A percentile compares a stretch with the other conserved stretches of the same genome.
phyloP scores from a whole-genome alignment of 2,113 vertebrate species.

The Mesoclemmys tuberculata region DNA sequence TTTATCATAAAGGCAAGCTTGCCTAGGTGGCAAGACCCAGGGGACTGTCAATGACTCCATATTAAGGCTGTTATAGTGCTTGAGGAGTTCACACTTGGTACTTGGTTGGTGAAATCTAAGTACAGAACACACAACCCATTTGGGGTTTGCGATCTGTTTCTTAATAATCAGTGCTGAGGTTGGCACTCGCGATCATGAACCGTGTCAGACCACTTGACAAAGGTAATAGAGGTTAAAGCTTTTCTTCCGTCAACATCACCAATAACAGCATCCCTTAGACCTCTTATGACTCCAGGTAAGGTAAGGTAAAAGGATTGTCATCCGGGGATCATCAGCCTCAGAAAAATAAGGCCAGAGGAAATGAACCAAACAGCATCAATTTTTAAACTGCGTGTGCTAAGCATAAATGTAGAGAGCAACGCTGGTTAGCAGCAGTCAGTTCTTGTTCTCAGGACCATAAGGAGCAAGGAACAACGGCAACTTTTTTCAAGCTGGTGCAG shows the following conservation, averaged over 20 bases:
- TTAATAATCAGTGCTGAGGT: too few species aligned
- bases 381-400: slow-evolving; percentile 10
- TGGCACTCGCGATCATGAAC: too few species aligned
- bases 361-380: not conserved
- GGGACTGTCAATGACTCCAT: too few species aligned
- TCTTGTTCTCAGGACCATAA: slow-evolving; percentile 62
- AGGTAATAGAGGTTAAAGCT: slow-evolving; percentile 19
- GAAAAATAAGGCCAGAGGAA: not conserved
- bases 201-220: too few species aligned
- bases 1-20: too few species aligned
- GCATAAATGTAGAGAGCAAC: slow-evolving; percentile 28
- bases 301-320: not conserved
- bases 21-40: too few species aligned
- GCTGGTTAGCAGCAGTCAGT: slow-evolving; percentile 32
- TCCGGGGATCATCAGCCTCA: not conserved
- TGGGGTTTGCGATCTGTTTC: too few species aligned
- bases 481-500: slow-evolving; percentile 69
- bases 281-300: not conserved
- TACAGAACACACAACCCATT: too few species aligned
- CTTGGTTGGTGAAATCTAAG: too few species aligned
- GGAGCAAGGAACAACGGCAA: slow-evolving; percentile 54
- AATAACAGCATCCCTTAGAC: not conserved
- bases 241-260: slow-evolving; percentile 16
- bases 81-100: too few species aligned
- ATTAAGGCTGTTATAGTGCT: too few species aligned